Conservation (phyloP, 2,113 vertebrate species). For the Colius striatus region DNA sequence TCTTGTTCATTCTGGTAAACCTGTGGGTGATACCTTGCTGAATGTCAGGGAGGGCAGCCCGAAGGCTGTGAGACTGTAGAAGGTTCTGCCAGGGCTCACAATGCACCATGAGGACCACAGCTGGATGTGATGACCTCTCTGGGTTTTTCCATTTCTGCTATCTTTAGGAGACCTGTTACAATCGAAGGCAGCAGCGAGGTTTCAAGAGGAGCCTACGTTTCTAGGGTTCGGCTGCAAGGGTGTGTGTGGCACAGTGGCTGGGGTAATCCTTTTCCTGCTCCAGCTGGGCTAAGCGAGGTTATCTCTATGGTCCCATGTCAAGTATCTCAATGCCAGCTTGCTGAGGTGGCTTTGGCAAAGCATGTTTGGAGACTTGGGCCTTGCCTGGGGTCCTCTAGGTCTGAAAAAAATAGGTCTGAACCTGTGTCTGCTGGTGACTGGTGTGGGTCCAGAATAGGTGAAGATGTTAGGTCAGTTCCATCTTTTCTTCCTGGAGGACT, state of each 20-base stretch:
- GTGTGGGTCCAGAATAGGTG: neutral
- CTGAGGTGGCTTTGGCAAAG: neutral
- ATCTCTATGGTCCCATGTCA: rapidly evolving
- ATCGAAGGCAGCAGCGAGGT: neutral
- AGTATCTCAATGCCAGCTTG: neutral
- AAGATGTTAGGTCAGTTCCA: neutral
- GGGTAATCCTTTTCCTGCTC: neutral
- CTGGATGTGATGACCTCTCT: neutral
- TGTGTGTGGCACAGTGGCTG: neutral
- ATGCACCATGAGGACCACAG: rapidly evolving
- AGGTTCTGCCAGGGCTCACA: neutral
- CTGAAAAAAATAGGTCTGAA: neutral
- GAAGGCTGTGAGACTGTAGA: neutral
- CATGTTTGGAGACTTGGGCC: neutral
- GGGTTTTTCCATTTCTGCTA: neutral
- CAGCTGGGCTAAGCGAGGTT: neutral
- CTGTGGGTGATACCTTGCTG: neutral
- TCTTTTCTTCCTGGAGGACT: neutral
- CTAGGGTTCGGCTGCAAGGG: neutral
- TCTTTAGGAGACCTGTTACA: neutral
- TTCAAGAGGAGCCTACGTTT: neutral
- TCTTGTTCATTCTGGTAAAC: slow-evolving; percentile 3
- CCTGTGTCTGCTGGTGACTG: neutral
- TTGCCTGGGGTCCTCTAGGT: neutral
- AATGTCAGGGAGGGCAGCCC: neutral